Conservation (phyloP, 2,797 vertebrate genomes). For the Odontamblyopus lacepedii region DNA sequence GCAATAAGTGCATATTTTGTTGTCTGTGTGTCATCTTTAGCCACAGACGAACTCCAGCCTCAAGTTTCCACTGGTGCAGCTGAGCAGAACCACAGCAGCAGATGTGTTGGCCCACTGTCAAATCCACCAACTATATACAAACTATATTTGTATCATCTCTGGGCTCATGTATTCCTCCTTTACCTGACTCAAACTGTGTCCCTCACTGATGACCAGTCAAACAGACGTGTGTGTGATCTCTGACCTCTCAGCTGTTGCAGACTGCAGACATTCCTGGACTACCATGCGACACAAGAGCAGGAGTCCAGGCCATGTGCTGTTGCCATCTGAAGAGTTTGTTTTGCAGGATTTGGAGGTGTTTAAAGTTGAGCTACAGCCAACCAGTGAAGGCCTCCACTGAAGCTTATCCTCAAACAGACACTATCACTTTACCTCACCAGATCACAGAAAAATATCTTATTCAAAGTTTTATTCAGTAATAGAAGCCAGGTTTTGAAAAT, state of each 20-base stretch:
- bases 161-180: slow-evolving; percentile 10
- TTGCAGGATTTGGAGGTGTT: slow-evolving; percentile 54
- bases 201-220: slow-evolving; percentile 14
- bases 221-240: slow-evolving; percentile 1
- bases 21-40: slow-evolving; percentile 40
- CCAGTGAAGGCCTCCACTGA: slow-evolving; percentile 27
- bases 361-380: slow-evolving; percentile 29
- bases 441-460: slow-evolving; percentile 31
- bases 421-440: slow-evolving; percentile 36
- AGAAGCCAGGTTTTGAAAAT: slow-evolving; percentile 6
- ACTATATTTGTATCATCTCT: slow-evolving; percentile 20
- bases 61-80: slow-evolving; percentile 51
- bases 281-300: slow-evolving; percentile 48
- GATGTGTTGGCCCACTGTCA: slow-evolving; percentile 35
- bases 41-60: slow-evolving; percentile 38
- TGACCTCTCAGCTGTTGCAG: slow-evolving; percentile 64
- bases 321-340: slow-evolving; percentile 56
- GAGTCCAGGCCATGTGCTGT: slow-evolving; percentile 40
- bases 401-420: slow-evolving; percentile 35
- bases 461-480: slow-evolving; percentile 24
- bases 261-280: slow-evolving; percentile 30
- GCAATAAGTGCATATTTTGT: slow-evolving; percentile 34
- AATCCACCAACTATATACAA: slow-evolving; percentile 1
- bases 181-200: slow-evolving; percentile 18
- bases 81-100: slow-evolving; percentile 31